Conservation (phyloP, 2,797 vertebrate species). For the Loriculus beryllinus region DNA sequence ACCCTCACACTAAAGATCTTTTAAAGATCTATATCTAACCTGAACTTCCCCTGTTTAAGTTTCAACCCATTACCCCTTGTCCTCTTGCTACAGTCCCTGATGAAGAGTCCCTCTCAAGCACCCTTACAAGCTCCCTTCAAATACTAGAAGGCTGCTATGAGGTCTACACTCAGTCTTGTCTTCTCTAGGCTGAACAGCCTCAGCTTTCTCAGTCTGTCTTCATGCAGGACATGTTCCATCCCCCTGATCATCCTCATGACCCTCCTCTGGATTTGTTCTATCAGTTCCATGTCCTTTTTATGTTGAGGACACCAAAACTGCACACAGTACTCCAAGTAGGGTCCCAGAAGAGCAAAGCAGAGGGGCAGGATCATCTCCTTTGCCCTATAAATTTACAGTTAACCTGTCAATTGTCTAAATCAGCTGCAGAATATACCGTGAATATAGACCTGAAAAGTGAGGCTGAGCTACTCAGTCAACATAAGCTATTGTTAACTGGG, state of each 20-base stretch:
- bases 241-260: not conserved
- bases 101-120: not conserved
- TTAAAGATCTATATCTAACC: not conserved
- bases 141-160: not conserved
- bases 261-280: not conserved
- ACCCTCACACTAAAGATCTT: not conserved
- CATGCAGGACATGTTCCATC: not conserved
- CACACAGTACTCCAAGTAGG: not conserved
- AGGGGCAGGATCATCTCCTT: not conserved
- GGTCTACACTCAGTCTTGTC: not conserved
- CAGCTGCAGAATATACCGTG: not conserved
- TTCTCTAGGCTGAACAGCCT: not conserved
- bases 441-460: not conserved
- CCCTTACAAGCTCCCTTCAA: not conserved
- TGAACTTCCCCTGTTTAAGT: not conserved
- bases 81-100: not conserved
- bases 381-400: not conserved
- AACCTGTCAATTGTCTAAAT: not conserved
- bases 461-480: not conserved
- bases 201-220: not conserved
- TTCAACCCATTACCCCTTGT: not conserved
- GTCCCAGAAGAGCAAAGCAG: not conserved
- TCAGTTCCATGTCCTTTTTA: not conserved
- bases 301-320: not conserved
- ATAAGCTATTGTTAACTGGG: not conserved